Conservation (phyloP, 2,888 invertebrate species). For the Synergus laeviventris region DNA sequence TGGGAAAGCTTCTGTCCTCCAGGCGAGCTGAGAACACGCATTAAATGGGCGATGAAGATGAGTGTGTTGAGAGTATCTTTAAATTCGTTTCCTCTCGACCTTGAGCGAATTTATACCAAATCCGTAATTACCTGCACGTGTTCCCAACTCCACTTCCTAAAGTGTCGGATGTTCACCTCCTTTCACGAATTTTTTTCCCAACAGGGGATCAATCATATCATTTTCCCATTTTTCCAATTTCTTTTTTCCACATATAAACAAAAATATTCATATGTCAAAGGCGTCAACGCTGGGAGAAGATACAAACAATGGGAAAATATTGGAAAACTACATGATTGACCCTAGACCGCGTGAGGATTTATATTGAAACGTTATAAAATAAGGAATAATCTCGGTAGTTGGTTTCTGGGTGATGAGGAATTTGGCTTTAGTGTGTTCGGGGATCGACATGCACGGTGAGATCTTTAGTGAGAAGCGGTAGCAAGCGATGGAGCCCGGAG, state of each 20-base stretch:
- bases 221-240: not conserved
- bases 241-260: too few relatives aligned
- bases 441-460: not conserved
- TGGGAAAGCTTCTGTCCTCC: constrained; percentile 53
- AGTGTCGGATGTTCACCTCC: not conserved
- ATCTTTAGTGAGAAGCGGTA: constrained; percentile 45
- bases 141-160: not conserved
- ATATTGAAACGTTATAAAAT: constrained; percentile 33
- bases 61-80: constrained; percentile 15
- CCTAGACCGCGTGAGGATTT: too few relatives aligned
- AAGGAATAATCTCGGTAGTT: constrained; percentile 17
- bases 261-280: too few relatives aligned
- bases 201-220: not conserved
- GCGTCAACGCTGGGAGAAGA: too few relatives aligned
- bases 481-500: constrained; percentile 48
- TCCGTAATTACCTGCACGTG: constrained; percentile 35
- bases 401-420: constrained; percentile 17
- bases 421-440: constrained; percentile 4
- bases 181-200: not conserved
- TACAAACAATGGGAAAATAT: too few relatives aligned
- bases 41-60: constrained; percentile 34
- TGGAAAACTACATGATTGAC: too few relatives aligned
- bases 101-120: constrained; percentile 35
- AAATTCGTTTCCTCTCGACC: constrained; percentile 28
- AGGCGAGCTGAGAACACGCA: constrained; percentile 26